Conservation (phyloP, 1,140 invertebrate genomes). For the Bemisia tabaci region DNA sequence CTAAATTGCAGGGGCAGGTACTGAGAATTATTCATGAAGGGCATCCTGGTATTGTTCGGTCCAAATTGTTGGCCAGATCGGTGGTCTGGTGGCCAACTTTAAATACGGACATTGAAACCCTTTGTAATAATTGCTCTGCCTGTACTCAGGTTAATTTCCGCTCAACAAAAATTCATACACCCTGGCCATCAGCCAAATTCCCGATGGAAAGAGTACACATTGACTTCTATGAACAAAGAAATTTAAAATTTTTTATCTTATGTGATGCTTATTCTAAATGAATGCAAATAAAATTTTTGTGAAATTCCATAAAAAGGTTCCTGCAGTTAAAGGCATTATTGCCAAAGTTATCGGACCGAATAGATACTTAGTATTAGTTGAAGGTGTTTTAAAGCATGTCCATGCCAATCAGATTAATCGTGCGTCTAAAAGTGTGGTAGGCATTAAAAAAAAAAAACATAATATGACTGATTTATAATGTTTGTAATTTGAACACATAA, state of each 20-base stretch:
- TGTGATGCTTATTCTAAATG: background rate
- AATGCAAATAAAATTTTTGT: background rate
- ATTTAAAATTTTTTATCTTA: background rate
- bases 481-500: no score
- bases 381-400: background rate
- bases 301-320: background rate
- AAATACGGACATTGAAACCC: constrained; percentile 23
- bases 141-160: no score
- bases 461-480: no score
- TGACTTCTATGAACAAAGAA: background rate
- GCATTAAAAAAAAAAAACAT: no score
- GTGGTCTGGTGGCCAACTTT: constrained; percentile 31
- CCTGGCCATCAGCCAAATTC: background rate
- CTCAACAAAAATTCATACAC: background rate
- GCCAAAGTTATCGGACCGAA: background rate
- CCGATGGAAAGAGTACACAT: background rate
- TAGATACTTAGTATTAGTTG: background rate
- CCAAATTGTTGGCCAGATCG: constrained; percentile 24
- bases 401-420: no score
- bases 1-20: constrained; percentile 13
- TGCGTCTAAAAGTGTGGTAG: no score
- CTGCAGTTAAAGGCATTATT: background rate
- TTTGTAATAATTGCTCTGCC: background rate
- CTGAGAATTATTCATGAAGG: constrained; percentile 26
- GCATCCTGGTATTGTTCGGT: constrained; percentile 25